Conservation (phyloP, 2,797 vertebrate genomes). For the Microctenopoma stevenorrisi region DNA sequence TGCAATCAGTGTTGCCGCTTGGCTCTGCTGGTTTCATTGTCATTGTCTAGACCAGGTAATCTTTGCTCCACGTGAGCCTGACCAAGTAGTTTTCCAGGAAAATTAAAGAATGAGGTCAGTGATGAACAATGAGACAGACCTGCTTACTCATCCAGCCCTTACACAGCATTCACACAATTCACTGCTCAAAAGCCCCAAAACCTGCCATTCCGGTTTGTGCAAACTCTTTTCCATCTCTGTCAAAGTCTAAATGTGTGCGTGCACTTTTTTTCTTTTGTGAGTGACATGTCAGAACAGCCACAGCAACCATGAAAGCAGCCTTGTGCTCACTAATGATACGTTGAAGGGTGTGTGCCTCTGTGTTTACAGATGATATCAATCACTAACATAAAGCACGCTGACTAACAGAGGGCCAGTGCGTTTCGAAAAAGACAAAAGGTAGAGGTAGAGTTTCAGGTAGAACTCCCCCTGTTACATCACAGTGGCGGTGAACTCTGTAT, state of each 20-base stretch:
- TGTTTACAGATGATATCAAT: constrained; percentile 67
- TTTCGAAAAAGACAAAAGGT: constrained; percentile 63
- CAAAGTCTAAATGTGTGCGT: constrained; percentile 14
- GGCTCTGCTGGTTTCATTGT: constrained; percentile 36
- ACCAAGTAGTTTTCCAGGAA: constrained; percentile 62
- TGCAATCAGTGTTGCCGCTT: constrained; percentile 26
- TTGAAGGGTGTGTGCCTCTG: constrained; percentile 58
- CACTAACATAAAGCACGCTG: constrained; percentile 51
- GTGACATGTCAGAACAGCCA: constrained; percentile 65
- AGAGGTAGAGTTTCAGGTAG: constrained; percentile 49
- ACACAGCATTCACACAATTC: constrained; percentile 42
- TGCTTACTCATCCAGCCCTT: constrained; percentile 62
- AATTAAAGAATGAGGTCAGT: constrained; percentile 73
- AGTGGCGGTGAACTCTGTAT: constrained; percentile 56
- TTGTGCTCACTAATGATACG: constrained; percentile 67
- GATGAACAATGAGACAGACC: constrained; percentile 65
- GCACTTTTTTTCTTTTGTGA: constrained; percentile 39
- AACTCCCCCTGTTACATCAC: constrained; percentile 72
- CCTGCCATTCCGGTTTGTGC: constrained; percentile 69
- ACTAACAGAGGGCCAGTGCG: constrained; percentile 61
- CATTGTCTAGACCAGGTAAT: constrained; percentile 58
- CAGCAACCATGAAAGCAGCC: constrained; percentile 63
- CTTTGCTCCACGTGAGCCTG: constrained; percentile 46
- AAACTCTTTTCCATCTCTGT: constrained; percentile 59
- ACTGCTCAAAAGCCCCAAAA: constrained; percentile 44